phyloP scores from a whole-genome alignment of 2,888 invertebrate genomes.

The Andrena praecox region DNA sequence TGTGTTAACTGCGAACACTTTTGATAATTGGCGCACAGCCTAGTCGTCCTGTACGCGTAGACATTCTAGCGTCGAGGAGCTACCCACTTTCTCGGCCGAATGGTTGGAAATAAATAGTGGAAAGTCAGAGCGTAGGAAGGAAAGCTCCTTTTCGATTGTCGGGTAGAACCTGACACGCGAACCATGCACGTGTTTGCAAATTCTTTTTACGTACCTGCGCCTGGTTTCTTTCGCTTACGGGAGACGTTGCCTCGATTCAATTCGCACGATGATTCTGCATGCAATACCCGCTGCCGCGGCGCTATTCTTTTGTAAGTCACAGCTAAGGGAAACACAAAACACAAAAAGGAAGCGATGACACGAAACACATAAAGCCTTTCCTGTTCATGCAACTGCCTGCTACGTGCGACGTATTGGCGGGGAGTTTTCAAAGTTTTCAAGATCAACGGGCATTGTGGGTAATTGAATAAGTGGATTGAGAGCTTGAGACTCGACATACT shows the following conservation, averaged over 20 bases:
- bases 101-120: not conserved
- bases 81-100: not conserved
- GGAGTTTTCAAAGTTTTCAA: not conserved
- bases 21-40: too few species aligned
- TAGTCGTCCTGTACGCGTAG: slow-evolving; percentile 15
- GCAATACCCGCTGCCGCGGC: slow-evolving; percentile 79
- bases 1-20: too few species aligned
- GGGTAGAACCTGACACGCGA: not conserved
- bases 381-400: slow-evolving; percentile 26
- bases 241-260: slow-evolving; percentile 82
- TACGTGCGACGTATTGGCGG: not conserved
- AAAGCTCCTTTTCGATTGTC: not conserved
- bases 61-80: not conserved
- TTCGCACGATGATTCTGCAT: slow-evolving; percentile 77
- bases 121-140: not conserved
- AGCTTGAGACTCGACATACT: too few species aligned
- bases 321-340: slow-evolving; percentile 87
- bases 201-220: slow-evolving; percentile 86
- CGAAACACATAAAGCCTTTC: slow-evolving; percentile 47
- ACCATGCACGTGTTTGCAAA: slow-evolving; percentile 19
- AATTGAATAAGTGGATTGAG: too few species aligned
- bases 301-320: slow-evolving; percentile 93
- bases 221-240: slow-evolving; percentile 92
- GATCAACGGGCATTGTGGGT: too few species aligned
- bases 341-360: slow-evolving; percentile 51